These are phyloP conservation scores for Yoshiicerus persimilis DNA, from an alignment of 1,140 invertebrate species.

Conservation along the genomic window DNA sequence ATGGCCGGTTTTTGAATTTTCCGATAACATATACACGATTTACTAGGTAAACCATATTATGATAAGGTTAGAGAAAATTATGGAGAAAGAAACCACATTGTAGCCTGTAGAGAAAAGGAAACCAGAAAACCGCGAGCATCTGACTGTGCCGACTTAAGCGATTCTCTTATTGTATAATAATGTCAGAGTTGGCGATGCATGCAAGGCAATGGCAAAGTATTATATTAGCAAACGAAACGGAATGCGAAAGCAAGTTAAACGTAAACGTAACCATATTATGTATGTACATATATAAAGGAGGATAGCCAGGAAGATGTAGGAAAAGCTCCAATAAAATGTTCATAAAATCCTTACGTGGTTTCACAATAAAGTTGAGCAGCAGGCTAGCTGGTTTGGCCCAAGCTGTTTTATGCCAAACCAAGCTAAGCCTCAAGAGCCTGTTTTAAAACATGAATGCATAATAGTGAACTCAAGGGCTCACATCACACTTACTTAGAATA, in stretches of 20 bases:
- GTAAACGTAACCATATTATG: too few relatives aligned
- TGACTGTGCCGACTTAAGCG: neutral
- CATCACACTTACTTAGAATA: neutral
- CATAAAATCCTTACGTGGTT: conserved; percentile 4
- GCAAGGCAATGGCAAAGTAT: neutral
- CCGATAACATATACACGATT: too few relatives aligned
- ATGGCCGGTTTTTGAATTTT: too few relatives aligned
- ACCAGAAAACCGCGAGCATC: neutral
- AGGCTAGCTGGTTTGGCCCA: neutral
- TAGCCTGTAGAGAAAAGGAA: neutral
- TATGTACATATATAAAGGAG: neutral
- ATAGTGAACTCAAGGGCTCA: conserved; percentile 12
- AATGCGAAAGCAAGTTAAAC: neutral
- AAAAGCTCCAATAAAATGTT: conserved; percentile 6
- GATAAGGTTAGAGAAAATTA: neutral
- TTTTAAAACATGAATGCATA: conserved; percentile 8
- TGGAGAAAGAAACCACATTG: neutral
- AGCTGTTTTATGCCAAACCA: neutral
- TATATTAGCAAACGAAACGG: neutral
- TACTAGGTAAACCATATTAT: too few relatives aligned
- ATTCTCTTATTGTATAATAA: neutral
- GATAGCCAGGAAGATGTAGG: neutral
- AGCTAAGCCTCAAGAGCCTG: neutral
- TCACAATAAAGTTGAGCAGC: conserved; percentile 1
- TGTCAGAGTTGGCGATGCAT: neutral